phyloP scores from a whole-genome alignment of 2,113 vertebrate species.

The Peromyscus californicus region DNA sequence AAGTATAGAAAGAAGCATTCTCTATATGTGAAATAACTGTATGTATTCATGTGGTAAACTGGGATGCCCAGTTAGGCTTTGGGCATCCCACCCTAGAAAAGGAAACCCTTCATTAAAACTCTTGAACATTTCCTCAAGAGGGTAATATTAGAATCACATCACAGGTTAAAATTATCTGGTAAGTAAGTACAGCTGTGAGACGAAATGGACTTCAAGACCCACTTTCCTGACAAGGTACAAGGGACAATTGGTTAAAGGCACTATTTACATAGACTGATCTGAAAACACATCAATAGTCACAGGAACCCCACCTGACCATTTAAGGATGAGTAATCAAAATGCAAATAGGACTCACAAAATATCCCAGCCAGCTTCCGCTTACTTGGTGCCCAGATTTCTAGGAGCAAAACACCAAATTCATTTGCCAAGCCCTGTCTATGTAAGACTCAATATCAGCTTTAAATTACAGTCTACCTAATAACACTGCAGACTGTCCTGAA shows the following conservation, averaged over 20 bases:
- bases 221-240: neutral
- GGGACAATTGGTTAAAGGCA: neutral
- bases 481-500: neutral
- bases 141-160: neutral
- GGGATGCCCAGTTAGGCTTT: neutral
- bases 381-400: neutral
- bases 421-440: constrained; percentile 29
- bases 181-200: neutral
- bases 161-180: neutral
- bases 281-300: constrained; percentile 14
- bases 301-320: constrained; percentile 25
- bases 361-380: constrained; percentile 29
- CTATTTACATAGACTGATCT: neutral
- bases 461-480: constrained; percentile 60
- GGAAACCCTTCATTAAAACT: neutral
- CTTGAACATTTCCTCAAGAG: neutral
- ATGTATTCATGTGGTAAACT: neutral
- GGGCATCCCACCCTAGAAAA: neutral
- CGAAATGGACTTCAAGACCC: constrained; percentile 22
- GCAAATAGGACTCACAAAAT: neutral
- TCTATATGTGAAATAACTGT: neutral
- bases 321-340: neutral
- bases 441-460: constrained; percentile 32
- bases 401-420: constrained; percentile 37
- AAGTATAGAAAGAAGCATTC: constrained; percentile 39